Percentiles rank a stretch among this genome's conserved stretches.
Evolutionary conservation across 2,888 invertebrate species (phyloP).

Genomic region (Drosophila leonis): DNA sequence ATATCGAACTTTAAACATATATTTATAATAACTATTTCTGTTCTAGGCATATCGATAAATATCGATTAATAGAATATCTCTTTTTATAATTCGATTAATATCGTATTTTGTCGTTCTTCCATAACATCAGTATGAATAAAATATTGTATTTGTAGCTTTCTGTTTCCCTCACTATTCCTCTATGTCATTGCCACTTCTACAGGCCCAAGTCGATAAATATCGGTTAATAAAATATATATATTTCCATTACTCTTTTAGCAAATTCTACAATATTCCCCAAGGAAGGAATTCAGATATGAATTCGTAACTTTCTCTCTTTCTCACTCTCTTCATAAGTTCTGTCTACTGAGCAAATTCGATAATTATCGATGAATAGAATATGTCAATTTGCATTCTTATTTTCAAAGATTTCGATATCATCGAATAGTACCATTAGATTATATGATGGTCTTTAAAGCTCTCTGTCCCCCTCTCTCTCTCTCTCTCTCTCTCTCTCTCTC

Average conservation of each 20-base stretch:
- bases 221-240: too few relatives aligned
- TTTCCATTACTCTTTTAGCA: too few relatives aligned
- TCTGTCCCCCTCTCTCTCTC: neutral
- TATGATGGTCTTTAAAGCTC: neutral
- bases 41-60: neutral
- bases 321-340: neutral
- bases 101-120: too few relatives aligned
- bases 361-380: neutral
- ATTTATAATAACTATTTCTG: neutral
- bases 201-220: too few relatives aligned
- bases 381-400: neutral
- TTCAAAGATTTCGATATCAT: too few relatives aligned
- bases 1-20: neutral
- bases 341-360: neutral
- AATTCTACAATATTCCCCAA: too few relatives aligned
- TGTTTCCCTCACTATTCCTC: neutral
- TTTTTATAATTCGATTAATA: too few relatives aligned
- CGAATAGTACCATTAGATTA: too few relatives aligned
- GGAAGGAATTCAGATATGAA: too few relatives aligned
- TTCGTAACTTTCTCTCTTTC: too few relatives aligned
- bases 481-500: neutral
- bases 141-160: neutral
- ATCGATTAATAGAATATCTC: neutral
- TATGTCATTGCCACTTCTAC: too few relatives aligned
- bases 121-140: too few relatives aligned